phyloP scores from a whole-genome alignment of 2,113 vertebrate genomes.

The Rattus rattus region DNA sequence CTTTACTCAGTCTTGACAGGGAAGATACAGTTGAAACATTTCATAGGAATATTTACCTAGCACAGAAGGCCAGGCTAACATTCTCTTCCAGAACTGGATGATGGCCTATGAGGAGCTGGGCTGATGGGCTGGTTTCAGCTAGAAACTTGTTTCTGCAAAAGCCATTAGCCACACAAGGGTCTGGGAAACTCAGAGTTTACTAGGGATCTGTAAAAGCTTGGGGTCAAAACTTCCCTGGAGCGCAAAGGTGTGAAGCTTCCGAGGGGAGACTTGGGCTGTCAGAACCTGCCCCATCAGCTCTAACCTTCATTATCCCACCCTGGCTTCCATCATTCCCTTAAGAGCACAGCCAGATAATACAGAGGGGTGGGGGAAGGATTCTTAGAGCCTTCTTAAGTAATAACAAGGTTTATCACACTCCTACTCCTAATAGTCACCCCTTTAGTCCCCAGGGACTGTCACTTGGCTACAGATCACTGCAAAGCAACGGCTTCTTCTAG shows the following conservation, averaged over 20 bases:
- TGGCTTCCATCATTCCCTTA: conserved; percentile 72
- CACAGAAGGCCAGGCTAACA: conserved; percentile 71
- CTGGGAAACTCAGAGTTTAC: conserved; percentile 85
- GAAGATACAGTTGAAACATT: conserved; percentile 63
- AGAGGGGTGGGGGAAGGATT: conserved; percentile 42
- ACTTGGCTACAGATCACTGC: conserved; percentile 80
- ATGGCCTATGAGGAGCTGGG: conserved; percentile 80
- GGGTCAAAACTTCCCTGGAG: conserved; percentile 87
- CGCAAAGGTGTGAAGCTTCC: conserved; percentile 87
- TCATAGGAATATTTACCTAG: conserved; percentile 77
- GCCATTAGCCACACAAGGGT: conserved; percentile 89
- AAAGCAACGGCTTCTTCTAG: conserved; percentile 74
- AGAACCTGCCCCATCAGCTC: conserved; percentile 85
- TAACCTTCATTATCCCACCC: conserved; percentile 82
- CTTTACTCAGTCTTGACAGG: background rate
- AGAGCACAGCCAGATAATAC: conserved; percentile 77
- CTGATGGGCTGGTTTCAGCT: conserved; percentile 83
- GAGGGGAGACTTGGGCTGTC: conserved; percentile 87
- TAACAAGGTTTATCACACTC: conserved; percentile 80
- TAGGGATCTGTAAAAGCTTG: conserved; percentile 86
- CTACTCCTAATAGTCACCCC: conserved; percentile 76
- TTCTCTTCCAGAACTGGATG: conserved; percentile 49
- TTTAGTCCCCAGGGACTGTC: conserved; percentile 71
- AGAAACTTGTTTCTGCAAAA: conserved; percentile 91
- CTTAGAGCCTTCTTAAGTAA: conserved; percentile 74